Conservation (phyloP, 2,888 invertebrate species). For the Rhamphomyia laevipes region DNA sequence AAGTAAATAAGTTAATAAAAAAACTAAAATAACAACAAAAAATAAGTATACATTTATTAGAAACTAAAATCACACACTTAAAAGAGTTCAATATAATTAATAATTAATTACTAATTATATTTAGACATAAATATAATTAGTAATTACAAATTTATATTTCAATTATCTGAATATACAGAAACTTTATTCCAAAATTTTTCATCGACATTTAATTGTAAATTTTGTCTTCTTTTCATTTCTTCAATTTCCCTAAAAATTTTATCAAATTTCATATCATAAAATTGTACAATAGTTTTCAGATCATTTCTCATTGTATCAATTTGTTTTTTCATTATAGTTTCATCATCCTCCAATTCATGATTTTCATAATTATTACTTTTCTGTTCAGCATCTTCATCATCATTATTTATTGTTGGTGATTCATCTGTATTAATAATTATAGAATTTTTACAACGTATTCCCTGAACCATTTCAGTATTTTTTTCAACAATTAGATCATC, state of each 20-base stretch:
- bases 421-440: neutral
- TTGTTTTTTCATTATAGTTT: neutral
- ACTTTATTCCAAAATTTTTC: neutral
- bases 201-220: neutral
- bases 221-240: neutral
- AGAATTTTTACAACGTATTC: neutral
- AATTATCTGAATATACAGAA: neutral
- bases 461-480: neutral
- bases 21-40: no score
- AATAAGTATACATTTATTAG: no score
- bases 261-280: neutral
- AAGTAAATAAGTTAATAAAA: no score
- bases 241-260: neutral
- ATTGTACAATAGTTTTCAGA: neutral
- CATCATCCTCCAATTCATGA: no score
- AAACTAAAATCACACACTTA: no score
- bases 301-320: neutral
- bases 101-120: neutral
- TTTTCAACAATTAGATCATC: neutral
- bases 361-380: no score
- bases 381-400: neutral
- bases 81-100: no score
- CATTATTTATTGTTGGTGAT: neutral
- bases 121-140: neutral
- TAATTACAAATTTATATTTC: neutral